Evolutionary conservation across 2,888 invertebrate genomes (phyloP).

Genomic region (Melieria picta): DNA sequence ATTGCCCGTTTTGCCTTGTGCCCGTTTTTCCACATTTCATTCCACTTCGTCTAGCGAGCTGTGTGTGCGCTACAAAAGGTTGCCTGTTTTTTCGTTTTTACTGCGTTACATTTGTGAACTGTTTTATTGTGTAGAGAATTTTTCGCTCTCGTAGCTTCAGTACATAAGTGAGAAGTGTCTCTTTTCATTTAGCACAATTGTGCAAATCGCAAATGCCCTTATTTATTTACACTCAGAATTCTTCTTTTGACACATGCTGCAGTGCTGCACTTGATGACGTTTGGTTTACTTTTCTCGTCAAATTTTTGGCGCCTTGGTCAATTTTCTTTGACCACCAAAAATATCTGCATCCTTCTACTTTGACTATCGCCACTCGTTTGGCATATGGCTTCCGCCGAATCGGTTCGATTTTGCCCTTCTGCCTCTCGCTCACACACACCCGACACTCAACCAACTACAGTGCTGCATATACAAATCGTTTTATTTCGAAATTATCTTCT

Average conservation of each 20-base stretch:
- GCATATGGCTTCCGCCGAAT: slow-evolving; percentile 22
- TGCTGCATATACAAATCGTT: slow-evolving; percentile 22
- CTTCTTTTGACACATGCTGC: slow-evolving; percentile 29
- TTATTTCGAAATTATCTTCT: slow-evolving; percentile 39
- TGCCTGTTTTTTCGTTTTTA: slow-evolving; percentile 18
- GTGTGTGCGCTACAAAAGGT: slow-evolving; percentile 13
- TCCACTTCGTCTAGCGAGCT: slow-evolving; percentile 3
- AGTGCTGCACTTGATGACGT: slow-evolving; percentile 25
- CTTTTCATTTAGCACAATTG: not conserved
- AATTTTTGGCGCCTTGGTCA: slow-evolving; percentile 40
- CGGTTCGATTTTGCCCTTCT: slow-evolving; percentile 29
- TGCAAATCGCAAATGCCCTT: no score
- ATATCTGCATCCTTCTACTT: slow-evolving; percentile 33
- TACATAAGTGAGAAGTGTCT: not conserved
- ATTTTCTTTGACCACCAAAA: slow-evolving; percentile 32
- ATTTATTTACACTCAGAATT: not conserved
- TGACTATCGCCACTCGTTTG: slow-evolving; percentile 36
- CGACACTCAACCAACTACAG: slow-evolving; percentile 2
- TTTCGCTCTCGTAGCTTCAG: not conserved
- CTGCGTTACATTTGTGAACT: slow-evolving; percentile 14
- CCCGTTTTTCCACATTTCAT: slow-evolving; percentile 28
- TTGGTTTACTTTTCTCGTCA: slow-evolving; percentile 28
- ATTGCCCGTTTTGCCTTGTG: slow-evolving; percentile 23
- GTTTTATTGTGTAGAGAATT: slow-evolving; percentile 28
- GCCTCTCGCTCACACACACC: slow-evolving; percentile 14